Evolutionary conservation across 2,888 invertebrate species (phyloP), one percentile per base, ranked within the genome.

Genomic region (Volucella bombylans): DNA sequence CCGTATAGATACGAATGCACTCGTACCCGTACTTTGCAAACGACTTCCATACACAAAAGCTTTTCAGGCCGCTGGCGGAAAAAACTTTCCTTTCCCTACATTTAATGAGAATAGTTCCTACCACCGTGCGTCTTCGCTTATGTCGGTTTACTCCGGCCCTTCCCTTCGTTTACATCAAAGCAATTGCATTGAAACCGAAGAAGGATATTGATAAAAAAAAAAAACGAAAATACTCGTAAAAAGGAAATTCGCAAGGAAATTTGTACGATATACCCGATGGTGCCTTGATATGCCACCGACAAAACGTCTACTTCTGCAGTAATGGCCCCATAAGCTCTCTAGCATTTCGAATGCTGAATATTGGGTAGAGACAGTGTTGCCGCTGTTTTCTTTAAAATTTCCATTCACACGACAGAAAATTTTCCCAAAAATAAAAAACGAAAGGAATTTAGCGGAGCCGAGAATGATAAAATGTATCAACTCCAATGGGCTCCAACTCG

Each of bases 131-230:
- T 69, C 45, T 39, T 47, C 55, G 14, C n/a, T 59, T 41, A 15
- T 8, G 8, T 47, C 23, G n/a, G 45, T 49, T 72, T 41, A 18
- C 39, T 2, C 15, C 45, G 43, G 49, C 64, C 65, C 64, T 54
- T 54, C 55, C 39, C 61, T 39, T 59, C 65, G 74, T 80, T 83
- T 80, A 83, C 74, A 83, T 83, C 69, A 74, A 79, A 79, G 73
- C 79, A 74, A 69, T 74, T 74, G 79, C 74, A 83, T 79, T 80
- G 76, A 80, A 83, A 80, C 80, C 76, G 71, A 74, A 76, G 61
- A 67, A 80, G 83, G 49, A 43, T 55, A 67, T 62, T 45, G 12
- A 54, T 12, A 62, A 31, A 62, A 43, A 18, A 49, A 76, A 8
- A 57, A 41, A 31, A 55, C 12, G 39, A 68, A 6, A 11, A 4